These are phyloP conservation scores for Julus scanicus DNA, from an alignment of 2,888 invertebrate genomes.

Conservation along the genomic window DNA sequence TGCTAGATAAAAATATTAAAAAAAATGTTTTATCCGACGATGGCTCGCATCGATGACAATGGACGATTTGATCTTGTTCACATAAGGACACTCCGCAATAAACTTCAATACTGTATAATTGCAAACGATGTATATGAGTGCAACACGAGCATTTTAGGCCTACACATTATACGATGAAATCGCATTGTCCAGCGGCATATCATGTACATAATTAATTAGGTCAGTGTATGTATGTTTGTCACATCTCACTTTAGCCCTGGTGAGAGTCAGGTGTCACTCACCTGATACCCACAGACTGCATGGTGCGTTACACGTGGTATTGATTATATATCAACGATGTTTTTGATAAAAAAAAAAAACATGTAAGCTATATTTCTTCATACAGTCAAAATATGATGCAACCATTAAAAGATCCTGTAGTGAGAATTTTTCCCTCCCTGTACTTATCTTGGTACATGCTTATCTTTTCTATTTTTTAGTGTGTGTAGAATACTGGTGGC, in stretches of 20 bases:
- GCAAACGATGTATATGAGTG: not conserved
- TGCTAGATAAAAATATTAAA: not conserved
- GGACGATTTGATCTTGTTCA: not conserved
- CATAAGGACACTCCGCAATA: not conserved
- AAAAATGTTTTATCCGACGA: not conserved
- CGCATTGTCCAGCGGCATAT: not conserved
- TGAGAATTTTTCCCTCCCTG: too few relatives aligned
- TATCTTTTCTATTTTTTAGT: too few relatives aligned
- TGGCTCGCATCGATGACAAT: not conserved
- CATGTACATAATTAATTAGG: not conserved
- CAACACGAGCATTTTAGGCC: not conserved
- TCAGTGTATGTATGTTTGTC: not conserved
- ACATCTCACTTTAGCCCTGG: constrained; percentile 4
- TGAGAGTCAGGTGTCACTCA: not conserved
- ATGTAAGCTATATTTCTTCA: too few relatives aligned
- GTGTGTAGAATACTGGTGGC: too few relatives aligned
- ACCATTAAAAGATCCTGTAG: too few relatives aligned
- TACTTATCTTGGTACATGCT: too few relatives aligned
- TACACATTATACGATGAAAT: not conserved
- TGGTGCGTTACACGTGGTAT: not conserved
- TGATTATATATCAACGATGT: not conserved
- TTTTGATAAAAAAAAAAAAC: not conserved
- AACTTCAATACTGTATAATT: too few relatives aligned
- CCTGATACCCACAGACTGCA: constrained; percentile 33
- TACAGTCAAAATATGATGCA: too few relatives aligned